These are phyloP conservation scores for Aelia acuminata DNA, from an alignment of 2,888 invertebrate genomes.

Conservation along the genomic window DNA sequence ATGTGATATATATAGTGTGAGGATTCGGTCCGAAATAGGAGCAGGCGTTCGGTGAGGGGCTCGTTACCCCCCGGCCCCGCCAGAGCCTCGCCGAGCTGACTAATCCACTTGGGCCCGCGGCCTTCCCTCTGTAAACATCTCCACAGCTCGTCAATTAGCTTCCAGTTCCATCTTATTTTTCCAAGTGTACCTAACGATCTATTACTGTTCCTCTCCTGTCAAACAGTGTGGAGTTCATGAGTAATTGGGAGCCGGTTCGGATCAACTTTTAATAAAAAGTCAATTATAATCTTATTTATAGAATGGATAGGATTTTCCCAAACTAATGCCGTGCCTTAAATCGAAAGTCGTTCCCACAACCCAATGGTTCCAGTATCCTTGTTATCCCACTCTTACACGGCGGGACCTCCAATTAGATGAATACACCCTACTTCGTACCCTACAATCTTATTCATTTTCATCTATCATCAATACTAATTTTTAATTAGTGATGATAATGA, in stretches of 20 bases:
- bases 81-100: not conserved
- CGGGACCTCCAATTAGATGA: too few species aligned
- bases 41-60: not conserved
- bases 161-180: slow-evolving; percentile 13
- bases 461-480: too few species aligned
- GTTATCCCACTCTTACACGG: too few species aligned
- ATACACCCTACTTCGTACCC: too few species aligned
- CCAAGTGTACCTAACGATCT: slow-evolving; percentile 13
- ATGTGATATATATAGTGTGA: slow-evolving; percentile 31
- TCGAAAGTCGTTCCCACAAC: too few species aligned
- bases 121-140: not conserved
- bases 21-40: slow-evolving; percentile 3
- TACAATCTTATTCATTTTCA: too few species aligned
- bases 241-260: not conserved
- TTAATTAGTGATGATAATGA: too few species aligned
- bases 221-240: not conserved
- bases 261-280: not conserved
- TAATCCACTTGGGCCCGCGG: not conserved
- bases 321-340: too few species aligned
- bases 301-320: not conserved
- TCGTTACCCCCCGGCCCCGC: not conserved
- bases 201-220: not conserved
- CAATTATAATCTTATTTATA: not conserved
- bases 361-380: too few species aligned
- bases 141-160: not conserved